phyloP scores from a whole-genome alignment of 2,888 invertebrate genomes.

The Andrena bicolor region DNA sequence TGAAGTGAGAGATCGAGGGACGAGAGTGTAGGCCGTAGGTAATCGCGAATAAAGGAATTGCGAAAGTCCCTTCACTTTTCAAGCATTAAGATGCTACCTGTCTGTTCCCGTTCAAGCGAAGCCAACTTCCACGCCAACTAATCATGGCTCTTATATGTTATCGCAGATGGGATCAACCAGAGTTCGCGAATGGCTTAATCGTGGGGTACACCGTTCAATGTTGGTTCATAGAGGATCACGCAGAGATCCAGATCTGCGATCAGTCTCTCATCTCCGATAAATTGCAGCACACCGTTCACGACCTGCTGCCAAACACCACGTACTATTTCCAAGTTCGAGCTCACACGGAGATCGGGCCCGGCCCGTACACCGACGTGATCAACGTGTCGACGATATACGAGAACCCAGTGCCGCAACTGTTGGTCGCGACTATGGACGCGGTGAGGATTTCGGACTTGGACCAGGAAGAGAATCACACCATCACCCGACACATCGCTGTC shows the following conservation, averaged over 20 bases:
- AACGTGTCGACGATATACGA: conserved; percentile 90
- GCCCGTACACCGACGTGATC: conserved; percentile 89
- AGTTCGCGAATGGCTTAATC: conserved; percentile 90
- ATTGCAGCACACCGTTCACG: conserved; percentile 87
- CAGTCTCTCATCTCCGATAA: conserved; percentile 86
- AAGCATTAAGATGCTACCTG: neutral
- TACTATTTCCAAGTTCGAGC: conserved; percentile 92
- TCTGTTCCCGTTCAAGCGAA: neutral
- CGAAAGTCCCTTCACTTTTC: conserved; percentile 33
- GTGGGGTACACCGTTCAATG: conserved; percentile 90
- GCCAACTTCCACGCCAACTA: neutral
- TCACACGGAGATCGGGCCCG: conserved; percentile 91
- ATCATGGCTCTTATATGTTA: conserved; percentile 83
- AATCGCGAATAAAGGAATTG: neutral
- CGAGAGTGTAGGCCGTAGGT: neutral
- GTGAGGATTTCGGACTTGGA: conserved; percentile 93
- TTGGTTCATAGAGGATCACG: conserved; percentile 86
- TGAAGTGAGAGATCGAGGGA: neutral
- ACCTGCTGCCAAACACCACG: conserved; percentile 87
- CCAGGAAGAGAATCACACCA: conserved; percentile 87
- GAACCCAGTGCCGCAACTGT: conserved; percentile 91
- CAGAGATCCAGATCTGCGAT: conserved; percentile 86
- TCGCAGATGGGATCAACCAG: conserved; percentile 93
- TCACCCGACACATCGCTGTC: conserved; percentile 89
- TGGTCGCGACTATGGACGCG: conserved; percentile 90